Percentiles rank a stretch among this genome's conserved stretches.
Evolutionary conservation across 2,113 vertebrate genomes (phyloP).

Genomic region (Campylorhamphus procurvoides): DNA sequence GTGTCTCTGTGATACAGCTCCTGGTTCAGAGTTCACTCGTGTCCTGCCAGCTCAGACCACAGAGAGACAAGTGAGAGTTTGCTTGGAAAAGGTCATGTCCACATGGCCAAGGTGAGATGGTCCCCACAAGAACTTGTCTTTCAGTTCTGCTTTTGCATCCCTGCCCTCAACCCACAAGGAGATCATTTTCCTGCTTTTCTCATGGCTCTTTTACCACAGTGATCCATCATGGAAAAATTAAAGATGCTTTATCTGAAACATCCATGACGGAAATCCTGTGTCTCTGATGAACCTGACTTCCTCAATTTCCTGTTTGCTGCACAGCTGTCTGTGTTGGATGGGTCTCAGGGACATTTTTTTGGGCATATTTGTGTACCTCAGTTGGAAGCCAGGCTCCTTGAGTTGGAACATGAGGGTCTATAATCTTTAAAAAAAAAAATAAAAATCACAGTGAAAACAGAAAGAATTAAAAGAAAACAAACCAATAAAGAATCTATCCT

Average conservation of each 20-base stretch:
- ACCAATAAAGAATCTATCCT: constrained; percentile 87
- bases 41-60: background rate
- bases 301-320: constrained; percentile 83
- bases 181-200: background rate
- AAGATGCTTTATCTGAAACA: constrained; percentile 72
- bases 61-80: background rate
- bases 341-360: constrained; percentile 63
- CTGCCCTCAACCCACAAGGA: background rate
- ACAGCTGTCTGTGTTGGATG: constrained; percentile 73
- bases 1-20: background rate
- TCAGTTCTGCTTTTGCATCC: background rate
- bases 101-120: rapidly evolving
- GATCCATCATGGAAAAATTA: constrained; percentile 48
- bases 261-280: constrained; percentile 73
- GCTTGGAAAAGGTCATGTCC: background rate
- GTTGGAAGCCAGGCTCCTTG: constrained; percentile 79
- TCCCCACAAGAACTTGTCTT: background rate
- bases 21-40: background rate
- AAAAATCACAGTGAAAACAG: constrained; percentile 78
- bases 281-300: constrained; percentile 78
- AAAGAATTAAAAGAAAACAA: constrained; percentile 93
- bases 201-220: background rate
- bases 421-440: constrained; percentile 35
- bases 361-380: constrained; percentile 74
- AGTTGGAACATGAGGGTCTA: constrained; percentile 78